A percentile compares a stretch with the other conserved stretches of the same genome.
These are phyloP conservation scores for Chiroxiphia lanceolata DNA, from an alignment of 2,797 vertebrate species.

Conservation along the genomic window DNA sequence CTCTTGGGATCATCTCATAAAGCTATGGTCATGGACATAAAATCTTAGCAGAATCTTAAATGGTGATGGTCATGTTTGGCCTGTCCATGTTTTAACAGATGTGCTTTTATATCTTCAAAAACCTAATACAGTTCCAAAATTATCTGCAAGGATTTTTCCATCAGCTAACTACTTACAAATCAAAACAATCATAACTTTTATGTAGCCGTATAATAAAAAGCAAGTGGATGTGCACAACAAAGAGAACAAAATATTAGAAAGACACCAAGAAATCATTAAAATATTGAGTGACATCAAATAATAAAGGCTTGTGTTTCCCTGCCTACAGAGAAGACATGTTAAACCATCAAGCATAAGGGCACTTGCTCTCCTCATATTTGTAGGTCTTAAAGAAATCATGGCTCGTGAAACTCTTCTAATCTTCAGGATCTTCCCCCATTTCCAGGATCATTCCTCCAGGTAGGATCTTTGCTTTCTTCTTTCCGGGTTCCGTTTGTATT, in stretches of 20 bases:
- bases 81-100: neutral
- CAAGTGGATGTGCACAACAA: neutral
- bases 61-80: neutral
- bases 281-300: neutral
- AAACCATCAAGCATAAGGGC: neutral
- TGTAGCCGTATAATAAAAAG: neutral
- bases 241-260: neutral
- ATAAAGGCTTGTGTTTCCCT: neutral
- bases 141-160: neutral
- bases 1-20: neutral
- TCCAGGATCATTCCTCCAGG: neutral
- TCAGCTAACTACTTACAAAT: neutral
- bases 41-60: neutral
- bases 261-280: neutral
- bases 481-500: neutral
- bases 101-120: neutral
- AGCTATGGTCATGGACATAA: neutral
- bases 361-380: neutral
- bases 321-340: neutral
- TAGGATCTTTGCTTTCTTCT: neutral
- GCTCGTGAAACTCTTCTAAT: neutral
- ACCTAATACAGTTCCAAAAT: neutral
- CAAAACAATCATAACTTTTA: neutral
- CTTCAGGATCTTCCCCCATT: neutral
- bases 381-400: neutral